These are phyloP conservation scores for Coregonus sp. DNA, from an alignment of 2,797 vertebrate genomes.

Conservation along the genomic window DNA sequence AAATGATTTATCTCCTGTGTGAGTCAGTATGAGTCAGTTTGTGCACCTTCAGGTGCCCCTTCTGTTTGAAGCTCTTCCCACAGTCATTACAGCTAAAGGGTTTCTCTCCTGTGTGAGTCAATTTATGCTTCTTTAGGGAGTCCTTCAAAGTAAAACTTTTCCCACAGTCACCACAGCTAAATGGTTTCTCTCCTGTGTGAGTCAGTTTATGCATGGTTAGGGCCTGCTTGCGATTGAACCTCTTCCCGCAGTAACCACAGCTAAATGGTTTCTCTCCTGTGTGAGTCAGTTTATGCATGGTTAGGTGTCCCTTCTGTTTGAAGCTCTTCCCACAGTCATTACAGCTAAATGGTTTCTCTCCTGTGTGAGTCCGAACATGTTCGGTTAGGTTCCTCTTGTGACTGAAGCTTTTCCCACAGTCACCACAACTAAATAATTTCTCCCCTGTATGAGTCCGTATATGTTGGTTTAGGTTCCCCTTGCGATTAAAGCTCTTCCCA, in stretches of 20 bases:
- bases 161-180: neutral
- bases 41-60: neutral
- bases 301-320: neutral
- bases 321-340: neutral
- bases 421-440: neutral
- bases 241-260: neutral
- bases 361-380: neutral
- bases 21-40: neutral
- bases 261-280: neutral
- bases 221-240: neutral
- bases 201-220: neutral
- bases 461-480: neutral
- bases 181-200: neutral
- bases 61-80: neutral
- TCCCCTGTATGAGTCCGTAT: neutral
- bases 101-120: neutral
- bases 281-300: neutral
- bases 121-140: neutral
- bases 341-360: neutral
- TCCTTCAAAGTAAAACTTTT: neutral
- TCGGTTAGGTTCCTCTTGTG: neutral
- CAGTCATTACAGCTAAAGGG: neutral
- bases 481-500: neutral
- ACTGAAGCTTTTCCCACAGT: neutral
- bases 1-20: neutral